Base-by-base conservation (phyloP, 2,797 vertebrate species). In the Taeniopygia guttata region DNA sequence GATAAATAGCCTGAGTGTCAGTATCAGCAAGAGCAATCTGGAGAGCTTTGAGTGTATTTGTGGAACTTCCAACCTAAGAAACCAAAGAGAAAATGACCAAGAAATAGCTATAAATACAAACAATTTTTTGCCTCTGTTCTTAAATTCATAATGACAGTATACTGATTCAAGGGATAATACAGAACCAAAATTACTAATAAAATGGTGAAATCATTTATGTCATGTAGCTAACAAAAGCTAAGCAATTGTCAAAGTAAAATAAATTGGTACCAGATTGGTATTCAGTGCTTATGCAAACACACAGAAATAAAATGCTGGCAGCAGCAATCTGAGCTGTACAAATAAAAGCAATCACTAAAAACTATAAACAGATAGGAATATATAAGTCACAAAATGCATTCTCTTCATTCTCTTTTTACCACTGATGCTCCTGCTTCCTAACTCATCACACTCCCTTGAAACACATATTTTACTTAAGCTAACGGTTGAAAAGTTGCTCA, bases 21-120 rank as follows among this genome's bases (percentile, higher is more conserved):
- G 85, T 21, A 95, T 98, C 98, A 36, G 97, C 93, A 67, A 98
- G 92, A 84, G 98, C 98, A 92, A 98, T 92, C 70, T 97, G 94
- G 75, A 98, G 95, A 69, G 98, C 98, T 80, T 74, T 66, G 68
- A 98, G 95, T 23, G 97, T 98, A 83, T 98, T 97, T 91, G 98
- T 98, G 87, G 98, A 98, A 91, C 97, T 97, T 94, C 97, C 98
- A 92, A 80, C 95, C 98, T 98, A 93, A 69, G 54, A 67, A 96
- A 52, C 7, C 69, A 90, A 89, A 72, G 43, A 56, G 12, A 77
- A 82, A 68, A 29, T 84, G 19, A 40, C 19, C 82, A 73, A 83
- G 46, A 75, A 60, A n/a, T 23, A 67, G 11, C 26, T 54, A 63
- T n/a, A 66, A 90, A 73, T 30, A 30, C 34, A 45, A 82, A 49